Conservation (phyloP, 1,140 invertebrate genomes). For the Drosophila equinoxialis region DNA sequence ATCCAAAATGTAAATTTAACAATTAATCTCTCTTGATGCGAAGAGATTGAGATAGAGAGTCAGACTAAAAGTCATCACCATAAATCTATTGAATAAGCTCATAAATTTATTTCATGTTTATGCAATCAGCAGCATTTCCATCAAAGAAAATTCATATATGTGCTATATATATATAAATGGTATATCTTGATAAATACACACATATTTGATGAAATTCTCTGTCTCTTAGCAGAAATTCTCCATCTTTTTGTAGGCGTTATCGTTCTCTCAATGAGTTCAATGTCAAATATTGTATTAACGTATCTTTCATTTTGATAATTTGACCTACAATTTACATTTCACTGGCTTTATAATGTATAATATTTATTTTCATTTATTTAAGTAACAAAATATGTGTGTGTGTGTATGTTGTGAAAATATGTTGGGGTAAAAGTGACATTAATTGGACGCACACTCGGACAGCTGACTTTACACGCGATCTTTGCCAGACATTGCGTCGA, state of each 20-base stretch:
- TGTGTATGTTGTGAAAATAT: slow-evolving; percentile 1
- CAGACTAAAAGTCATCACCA: slow-evolving; percentile 46
- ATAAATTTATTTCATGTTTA: slow-evolving; percentile 46
- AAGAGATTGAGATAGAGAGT: not conserved
- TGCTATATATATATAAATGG: slow-evolving; percentile 1
- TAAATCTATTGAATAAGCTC: slow-evolving; percentile 48
- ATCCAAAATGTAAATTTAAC: slow-evolving; percentile 12
- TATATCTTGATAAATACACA: not conserved
- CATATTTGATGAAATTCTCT: too few species aligned
- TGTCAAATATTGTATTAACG: slow-evolving; percentile 34
- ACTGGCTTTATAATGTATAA: not conserved
- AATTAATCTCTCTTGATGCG: not conserved
- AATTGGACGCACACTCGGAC: slow-evolving; percentile 61
- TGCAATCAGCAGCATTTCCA: slow-evolving; percentile 22
- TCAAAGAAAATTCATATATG: slow-evolving; percentile 9
- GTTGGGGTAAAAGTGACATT: slow-evolving; percentile 57
- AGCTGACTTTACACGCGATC: slow-evolving; percentile 56
- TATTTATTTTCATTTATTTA: slow-evolving; percentile 37
- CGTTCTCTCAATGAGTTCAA: slow-evolving; percentile 53
- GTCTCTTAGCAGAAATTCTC: not conserved
- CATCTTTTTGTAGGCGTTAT: slow-evolving; percentile 21
- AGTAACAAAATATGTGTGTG: slow-evolving; percentile 17
- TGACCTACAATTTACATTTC: not conserved
- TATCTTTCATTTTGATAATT: slow-evolving; percentile 19
- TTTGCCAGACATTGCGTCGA: slow-evolving; percentile 66